Evolutionary conservation across 1,140 invertebrate species (phyloP).

Genomic region (Aphelinus certus): DNA sequence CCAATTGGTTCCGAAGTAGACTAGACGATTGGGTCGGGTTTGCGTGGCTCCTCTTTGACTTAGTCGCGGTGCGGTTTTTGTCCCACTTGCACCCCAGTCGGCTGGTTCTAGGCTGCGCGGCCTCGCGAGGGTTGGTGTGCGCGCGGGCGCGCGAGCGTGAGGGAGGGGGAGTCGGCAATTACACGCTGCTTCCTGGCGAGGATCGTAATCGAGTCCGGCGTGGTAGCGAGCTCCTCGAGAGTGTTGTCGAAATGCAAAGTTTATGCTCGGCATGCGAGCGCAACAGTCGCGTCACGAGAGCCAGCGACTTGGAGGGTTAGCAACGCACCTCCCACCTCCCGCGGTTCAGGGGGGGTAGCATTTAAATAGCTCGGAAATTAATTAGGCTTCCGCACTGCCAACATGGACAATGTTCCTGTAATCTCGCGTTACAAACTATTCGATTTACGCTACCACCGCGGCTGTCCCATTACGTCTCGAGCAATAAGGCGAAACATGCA

Average conservation of each 20-base stretch:
- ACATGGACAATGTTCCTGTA: slow-evolving; percentile 17
- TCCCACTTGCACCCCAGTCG: no score
- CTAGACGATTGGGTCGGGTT: no score
- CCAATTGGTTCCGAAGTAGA: no score
- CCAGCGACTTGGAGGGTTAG: neutral
- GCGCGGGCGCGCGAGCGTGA: neutral
- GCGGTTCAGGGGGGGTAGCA: neutral
- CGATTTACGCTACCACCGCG: slow-evolving; percentile 10
- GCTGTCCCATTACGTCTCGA: neutral
- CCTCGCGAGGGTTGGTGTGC: no score
- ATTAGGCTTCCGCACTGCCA: slow-evolving; percentile 30
- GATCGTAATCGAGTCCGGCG: slow-evolving; percentile 34
- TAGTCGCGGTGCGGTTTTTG: no score
- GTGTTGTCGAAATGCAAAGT: slow-evolving; percentile 36
- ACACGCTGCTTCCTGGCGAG: slow-evolving; percentile 32
- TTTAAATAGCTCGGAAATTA: slow-evolving; percentile 41
- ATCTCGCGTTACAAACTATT: slow-evolving; percentile 30
- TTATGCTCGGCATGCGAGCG: slow-evolving; percentile 26
- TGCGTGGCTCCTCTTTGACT: no score
- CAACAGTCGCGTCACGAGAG: slow-evolving; percentile 26
- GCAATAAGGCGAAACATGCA: slow-evolving; percentile 16
- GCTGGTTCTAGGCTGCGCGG: no score
- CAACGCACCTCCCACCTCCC: neutral
- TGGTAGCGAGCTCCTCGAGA: neutral
- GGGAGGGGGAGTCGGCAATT: slow-evolving; percentile 18